Evolutionary conservation across 1,140 invertebrate genomes (phyloP), one percentile per base, ranked within the genome.

Genomic region (Thaumetopoea pityocampa): DNA sequence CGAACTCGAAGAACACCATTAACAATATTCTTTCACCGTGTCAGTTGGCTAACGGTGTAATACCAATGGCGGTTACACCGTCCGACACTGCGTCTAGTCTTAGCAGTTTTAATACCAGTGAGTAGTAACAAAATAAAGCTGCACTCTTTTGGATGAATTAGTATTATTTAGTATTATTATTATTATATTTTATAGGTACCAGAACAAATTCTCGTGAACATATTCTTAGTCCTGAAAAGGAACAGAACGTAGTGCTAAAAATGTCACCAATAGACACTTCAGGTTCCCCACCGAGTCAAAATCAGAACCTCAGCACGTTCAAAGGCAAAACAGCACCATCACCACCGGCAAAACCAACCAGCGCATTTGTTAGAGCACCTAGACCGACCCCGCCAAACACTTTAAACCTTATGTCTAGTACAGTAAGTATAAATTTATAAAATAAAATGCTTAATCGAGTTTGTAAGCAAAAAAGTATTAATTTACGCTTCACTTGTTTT

Each of bases 311-410:
- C 62, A 88, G 86, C 51, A 90, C 89, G 2, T 90, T 90, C 57
- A 90, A 90, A 71, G 86, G 86, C 17, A 74, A 71, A 61, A 74
- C 66, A 46, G 82, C 81, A 2, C 85, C 85, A n/a, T 86, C 86
- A 4, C 85, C 88, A 7, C 76, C 86, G 14, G 72, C 72, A 17
- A 81, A 81, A 42, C 79, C 81, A 8, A 74, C 43, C 24, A 64
- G 67, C 30, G 54, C 67, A 12, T 85, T 84, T 45, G 57, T 89
- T 23, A 82, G 90, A 64, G 90, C 90, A 20, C 90, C 90, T n/a
- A 86, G 92, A 59, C 93, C 93, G 0, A 93, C 92, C 40, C 92
- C 92, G 49, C 93, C 93, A 3, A 94, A 94, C 64, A 94, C 93
- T 8, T 77, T 94, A 45, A 94, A 93, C 81, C 86, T 94, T 36